Conservation (phyloP, 2,113 vertebrate species). For the Piaya cayana region DNA sequence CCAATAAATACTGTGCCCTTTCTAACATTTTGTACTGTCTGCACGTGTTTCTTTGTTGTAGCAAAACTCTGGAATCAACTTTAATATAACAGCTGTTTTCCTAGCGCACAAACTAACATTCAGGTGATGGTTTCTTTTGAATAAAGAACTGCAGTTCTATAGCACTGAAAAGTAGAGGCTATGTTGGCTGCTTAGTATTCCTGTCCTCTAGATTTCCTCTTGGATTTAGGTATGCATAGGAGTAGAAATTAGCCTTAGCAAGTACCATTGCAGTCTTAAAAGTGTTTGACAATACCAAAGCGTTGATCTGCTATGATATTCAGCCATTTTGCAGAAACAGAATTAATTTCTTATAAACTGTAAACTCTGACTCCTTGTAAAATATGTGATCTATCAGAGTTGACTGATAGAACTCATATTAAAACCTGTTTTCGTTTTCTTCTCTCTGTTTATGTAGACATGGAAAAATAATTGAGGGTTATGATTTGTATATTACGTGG, state of each 20-base stretch:
- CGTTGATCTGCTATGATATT: background rate
- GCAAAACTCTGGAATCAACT: conserved; percentile 67
- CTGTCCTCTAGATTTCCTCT: background rate
- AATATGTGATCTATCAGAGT: background rate
- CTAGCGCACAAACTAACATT: conserved; percentile 62
- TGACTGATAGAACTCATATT: background rate
- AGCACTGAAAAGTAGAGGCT: background rate
- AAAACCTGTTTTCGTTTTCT: background rate
- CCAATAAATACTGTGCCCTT: background rate
- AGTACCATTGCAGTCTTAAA: background rate
- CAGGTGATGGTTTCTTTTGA: conserved; percentile 46
- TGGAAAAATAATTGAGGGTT: background rate
- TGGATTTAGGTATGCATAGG: background rate
- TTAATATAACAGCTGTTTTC: conserved; percentile 36
- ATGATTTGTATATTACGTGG: background rate
- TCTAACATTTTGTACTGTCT: background rate
- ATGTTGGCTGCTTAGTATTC: background rate
- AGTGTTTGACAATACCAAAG: background rate
- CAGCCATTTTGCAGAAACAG: background rate
- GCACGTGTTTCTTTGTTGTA: conserved; percentile 47
- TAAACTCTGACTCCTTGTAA: background rate
- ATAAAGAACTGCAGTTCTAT: background rate
- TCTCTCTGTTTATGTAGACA: background rate
- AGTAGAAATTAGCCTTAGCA: conserved; percentile 11
- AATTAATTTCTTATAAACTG: background rate